phyloP scores from a whole-genome alignment of 2,113 vertebrate genomes.

The Grantiella picta region DNA sequence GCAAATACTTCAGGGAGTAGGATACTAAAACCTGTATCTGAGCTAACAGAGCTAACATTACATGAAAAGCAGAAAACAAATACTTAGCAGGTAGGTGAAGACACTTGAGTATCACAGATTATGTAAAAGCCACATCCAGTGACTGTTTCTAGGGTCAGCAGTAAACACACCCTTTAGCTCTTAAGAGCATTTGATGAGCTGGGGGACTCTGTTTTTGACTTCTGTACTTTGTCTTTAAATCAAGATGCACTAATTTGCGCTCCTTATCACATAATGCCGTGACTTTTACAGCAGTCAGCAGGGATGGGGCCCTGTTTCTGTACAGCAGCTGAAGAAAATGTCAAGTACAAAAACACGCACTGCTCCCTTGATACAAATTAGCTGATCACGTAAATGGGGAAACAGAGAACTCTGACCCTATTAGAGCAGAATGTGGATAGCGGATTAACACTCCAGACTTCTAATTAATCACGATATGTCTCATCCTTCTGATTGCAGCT shows the following conservation, averaged over 20 bases:
- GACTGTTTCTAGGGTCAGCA: neutral
- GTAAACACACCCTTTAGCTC: neutral
- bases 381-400: neutral
- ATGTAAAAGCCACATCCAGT: neutral
- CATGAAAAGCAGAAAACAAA: neutral
- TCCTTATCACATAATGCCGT: neutral
- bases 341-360: neutral
- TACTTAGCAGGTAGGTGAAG: neutral
- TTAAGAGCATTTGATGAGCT: neutral
- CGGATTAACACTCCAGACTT: conserved; percentile 25
- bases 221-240: neutral
- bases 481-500: neutral
- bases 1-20: neutral
- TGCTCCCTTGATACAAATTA: neutral
- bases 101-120: neutral
- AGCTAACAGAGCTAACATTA: neutral
- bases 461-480: neutral
- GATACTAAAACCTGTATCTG: neutral
- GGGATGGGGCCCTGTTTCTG: neutral
- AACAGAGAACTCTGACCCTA: neutral
- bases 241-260: neutral
- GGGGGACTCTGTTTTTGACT: neutral
- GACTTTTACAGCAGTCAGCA: neutral
- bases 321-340: conserved; percentile 6
- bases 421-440: neutral